Base-by-base conservation (phyloP, 2,113 vertebrate species). In the Pelobates fuscus region DNA sequence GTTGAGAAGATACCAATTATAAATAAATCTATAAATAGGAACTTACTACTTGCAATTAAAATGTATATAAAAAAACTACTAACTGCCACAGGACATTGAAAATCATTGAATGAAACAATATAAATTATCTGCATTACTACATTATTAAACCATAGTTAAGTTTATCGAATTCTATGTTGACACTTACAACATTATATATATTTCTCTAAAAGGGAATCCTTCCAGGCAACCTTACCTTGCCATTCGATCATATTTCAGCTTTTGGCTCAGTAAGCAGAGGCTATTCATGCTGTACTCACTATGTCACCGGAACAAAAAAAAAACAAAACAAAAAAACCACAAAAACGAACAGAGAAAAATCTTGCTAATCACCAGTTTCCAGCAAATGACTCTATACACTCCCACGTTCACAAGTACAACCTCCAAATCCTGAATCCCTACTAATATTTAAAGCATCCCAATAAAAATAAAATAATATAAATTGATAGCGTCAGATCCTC, bases 321-420 rank as follows among this genome's bases (percentile, higher is more conserved):
- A 32, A 29, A 21, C 8, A 46, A 23, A 37, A 37, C 10, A 37
- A 32, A 29, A 21, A 17, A 46, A 23, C 18, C n/a, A 3, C 20
- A 55, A 7, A 54, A 57, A 49, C 6, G 23, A 8, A 27, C 25
- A 71, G 26, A 46, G 37, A 62, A 70, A 58, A 20, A 6, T 59
- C n/a, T 59, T 37, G 20, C 37, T 52, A 61, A 71, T 54, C 25
- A 32, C 11, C n/a, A 3, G 41, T 60, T 66, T 67, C 69, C 77
- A 58, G 77, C 57, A 43, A 55, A 14, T 65, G 76, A 71, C 67
- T 46, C 5, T 23, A 41, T 61, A 71, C 52, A 71, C 69, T 67
- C 77, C 68, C 69, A 70, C 67, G 21, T 59, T 55, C 63, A 44
- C 25, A n/a, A 18, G n/a, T 59, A 54, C 26, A 25, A 58, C 30